These are phyloP conservation scores for Pollenia angustigena DNA, from an alignment of 2,888 invertebrate species.

Conservation along the genomic window DNA sequence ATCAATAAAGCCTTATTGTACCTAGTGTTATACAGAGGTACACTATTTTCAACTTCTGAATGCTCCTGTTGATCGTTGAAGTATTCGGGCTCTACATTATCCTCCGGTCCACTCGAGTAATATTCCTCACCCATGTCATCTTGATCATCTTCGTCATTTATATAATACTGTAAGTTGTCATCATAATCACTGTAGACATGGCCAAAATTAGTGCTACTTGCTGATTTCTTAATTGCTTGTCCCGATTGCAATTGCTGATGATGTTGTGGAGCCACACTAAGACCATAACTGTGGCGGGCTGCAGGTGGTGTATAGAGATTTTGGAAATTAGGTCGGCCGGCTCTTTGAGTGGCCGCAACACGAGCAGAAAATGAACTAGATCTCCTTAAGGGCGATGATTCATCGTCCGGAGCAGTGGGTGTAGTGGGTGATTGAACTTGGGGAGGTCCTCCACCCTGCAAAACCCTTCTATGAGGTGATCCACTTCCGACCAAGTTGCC, in stretches of 20 bases:
- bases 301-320: slow-evolving; percentile 83
- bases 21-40: slow-evolving; percentile 85
- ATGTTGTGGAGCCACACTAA: slow-evolving; percentile 63
- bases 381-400: slow-evolving; percentile 86
- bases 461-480: slow-evolving; percentile 70
- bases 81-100: slow-evolving; percentile 76
- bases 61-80: slow-evolving; percentile 60
- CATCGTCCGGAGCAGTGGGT: slow-evolving; percentile 62
- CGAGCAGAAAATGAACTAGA: slow-evolving; percentile 88
- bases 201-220: slow-evolving; percentile 83
- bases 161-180: slow-evolving; percentile 83
- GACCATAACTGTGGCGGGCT: slow-evolving; percentile 78
- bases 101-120: slow-evolving; percentile 81
- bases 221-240: slow-evolving; percentile 82
- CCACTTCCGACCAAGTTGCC: slow-evolving; percentile 75
- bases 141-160: slow-evolving; percentile 83
- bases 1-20: slow-evolving; percentile 91
- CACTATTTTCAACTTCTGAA: slow-evolving; percentile 76
- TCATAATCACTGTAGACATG: slow-evolving; percentile 83
- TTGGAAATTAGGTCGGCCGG: slow-evolving; percentile 80
- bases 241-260: slow-evolving; percentile 65
- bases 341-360: slow-evolving; percentile 77
- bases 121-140: slow-evolving; percentile 81
- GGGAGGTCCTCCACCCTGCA: slow-evolving; percentile 65
- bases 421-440: slow-evolving; percentile 74